These are phyloP conservation scores for Eupeodes luniger DNA, from an alignment of 2,888 invertebrate genomes.

Conservation along the genomic window DNA sequence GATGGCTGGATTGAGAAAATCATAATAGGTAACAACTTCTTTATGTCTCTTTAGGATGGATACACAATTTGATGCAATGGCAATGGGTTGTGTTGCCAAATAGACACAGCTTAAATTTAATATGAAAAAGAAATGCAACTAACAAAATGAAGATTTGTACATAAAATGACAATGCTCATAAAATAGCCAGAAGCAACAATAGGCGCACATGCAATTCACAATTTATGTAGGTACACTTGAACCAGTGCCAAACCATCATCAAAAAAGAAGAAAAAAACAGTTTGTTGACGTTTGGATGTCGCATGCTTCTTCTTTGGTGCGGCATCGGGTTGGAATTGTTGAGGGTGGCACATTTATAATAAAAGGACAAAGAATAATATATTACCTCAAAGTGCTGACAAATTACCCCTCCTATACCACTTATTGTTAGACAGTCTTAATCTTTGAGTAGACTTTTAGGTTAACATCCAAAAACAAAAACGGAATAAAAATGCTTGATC, in stretches of 20 bases:
- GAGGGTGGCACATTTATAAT: slow-evolving; percentile 53
- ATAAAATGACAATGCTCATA: slow-evolving; percentile 54
- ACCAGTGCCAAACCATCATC: slow-evolving; percentile 60
- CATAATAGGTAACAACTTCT: slow-evolving; percentile 27
- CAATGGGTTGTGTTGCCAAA: slow-evolving; percentile 61
- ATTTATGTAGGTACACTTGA: slow-evolving; percentile 52
- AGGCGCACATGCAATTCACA: slow-evolving; percentile 57
- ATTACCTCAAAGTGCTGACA: slow-evolving; percentile 65
- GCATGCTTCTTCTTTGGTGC: background rate
- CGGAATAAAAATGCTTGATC: slow-evolving; percentile 6
- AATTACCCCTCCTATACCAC: slow-evolving; percentile 46
- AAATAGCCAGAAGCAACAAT: slow-evolving; percentile 69
- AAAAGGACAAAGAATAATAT: slow-evolving; percentile 51
- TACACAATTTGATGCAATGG: slow-evolving; percentile 9
- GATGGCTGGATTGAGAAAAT: slow-evolving; percentile 41
- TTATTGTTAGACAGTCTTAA: slow-evolving; percentile 46
- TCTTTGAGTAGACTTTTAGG: slow-evolving; percentile 57
- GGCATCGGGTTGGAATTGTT: slow-evolving; percentile 26
- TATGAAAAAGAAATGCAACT: slow-evolving; percentile 24
- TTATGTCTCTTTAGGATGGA: slow-evolving; percentile 30
- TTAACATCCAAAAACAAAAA: slow-evolving; percentile 28
- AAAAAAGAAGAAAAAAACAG: slow-evolving; percentile 27
- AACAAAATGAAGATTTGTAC: slow-evolving; percentile 19
- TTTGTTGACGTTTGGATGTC: slow-evolving; percentile 73
- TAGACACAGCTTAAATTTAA: slow-evolving; percentile 2